phyloP scores from a whole-genome alignment of 2,113 vertebrate genomes.

The Brachyhypopomus gauderio region DNA sequence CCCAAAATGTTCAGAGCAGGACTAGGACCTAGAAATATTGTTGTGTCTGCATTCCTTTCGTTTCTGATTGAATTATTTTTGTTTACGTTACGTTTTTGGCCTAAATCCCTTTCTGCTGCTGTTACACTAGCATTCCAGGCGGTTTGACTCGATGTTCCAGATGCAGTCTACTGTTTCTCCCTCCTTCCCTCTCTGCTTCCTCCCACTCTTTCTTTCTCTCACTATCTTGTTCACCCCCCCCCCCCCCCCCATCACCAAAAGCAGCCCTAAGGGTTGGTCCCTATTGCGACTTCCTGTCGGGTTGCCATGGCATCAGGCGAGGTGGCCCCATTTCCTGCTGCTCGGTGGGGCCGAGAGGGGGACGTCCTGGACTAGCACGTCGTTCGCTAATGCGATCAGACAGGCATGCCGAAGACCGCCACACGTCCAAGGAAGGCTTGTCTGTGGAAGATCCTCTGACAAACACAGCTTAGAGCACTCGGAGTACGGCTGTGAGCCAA shows the following conservation, averaged over 20 bases:
- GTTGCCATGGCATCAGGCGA: conserved; percentile 65
- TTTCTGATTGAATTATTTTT: not conserved
- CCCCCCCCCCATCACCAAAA: conserved; percentile 27
- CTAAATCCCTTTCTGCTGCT: not conserved
- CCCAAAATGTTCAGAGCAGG: not conserved
- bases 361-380: conserved; percentile 46
- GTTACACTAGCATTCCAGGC: conserved; percentile 15
- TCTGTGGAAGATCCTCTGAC: conserved; percentile 28
- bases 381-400: conserved; percentile 59
- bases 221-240: not conserved
- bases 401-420: conserved; percentile 58
- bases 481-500: not conserved
- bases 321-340: conserved; percentile 62
- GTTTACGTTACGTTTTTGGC: not conserved
- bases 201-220: not conserved
- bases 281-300: conserved; percentile 56
- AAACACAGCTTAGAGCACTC: conserved; percentile 27
- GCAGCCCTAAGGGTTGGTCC: conserved; percentile 52
- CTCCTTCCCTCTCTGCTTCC: not conserved
- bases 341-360: conserved; percentile 46
- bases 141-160: conserved; percentile 4
- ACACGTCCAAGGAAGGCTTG: conserved; percentile 42
- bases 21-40: not conserved
- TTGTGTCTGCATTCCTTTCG: not conserved
- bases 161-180: not conserved